phyloP scores from a whole-genome alignment of 2,113 vertebrate genomes.

The Danionella cerebrum region DNA sequence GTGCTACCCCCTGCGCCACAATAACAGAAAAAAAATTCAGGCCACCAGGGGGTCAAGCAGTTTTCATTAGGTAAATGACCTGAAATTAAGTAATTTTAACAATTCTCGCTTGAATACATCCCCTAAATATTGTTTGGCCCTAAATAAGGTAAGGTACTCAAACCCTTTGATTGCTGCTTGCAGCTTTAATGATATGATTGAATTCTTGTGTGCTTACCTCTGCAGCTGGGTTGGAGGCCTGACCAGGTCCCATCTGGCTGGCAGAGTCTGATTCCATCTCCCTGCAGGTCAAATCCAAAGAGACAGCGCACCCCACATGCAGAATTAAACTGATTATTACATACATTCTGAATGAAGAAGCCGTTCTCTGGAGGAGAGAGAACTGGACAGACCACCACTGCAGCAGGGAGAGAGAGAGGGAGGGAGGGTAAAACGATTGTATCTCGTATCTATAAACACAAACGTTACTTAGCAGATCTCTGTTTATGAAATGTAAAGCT shows the following conservation, averaged over 20 bases:
- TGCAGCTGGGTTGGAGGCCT: conserved; percentile 75
- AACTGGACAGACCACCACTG: conserved; percentile 80
- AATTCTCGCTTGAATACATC: too few relatives aligned
- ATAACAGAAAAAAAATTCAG: too few relatives aligned
- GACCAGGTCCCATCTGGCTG: conserved; percentile 86
- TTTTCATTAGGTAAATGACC: too few relatives aligned
- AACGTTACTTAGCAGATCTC: background rate
- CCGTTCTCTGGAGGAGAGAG: conserved; percentile 84
- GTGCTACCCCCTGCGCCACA: too few relatives aligned
- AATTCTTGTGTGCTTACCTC: conserved; percentile 62
- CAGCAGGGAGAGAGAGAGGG: background rate
- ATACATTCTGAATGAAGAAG: conserved; percentile 87
- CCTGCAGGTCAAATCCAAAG: conserved; percentile 83
- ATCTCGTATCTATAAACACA: background rate
- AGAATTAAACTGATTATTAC: conserved; percentile 88
- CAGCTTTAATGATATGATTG: too few relatives aligned
- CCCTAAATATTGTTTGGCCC: too few relatives aligned
- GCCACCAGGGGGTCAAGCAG: too few relatives aligned
- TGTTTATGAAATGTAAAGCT: background rate
- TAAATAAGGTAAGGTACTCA: too few relatives aligned
- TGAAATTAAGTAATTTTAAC: too few relatives aligned
- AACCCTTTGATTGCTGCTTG: too few relatives aligned
- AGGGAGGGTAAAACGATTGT: background rate
- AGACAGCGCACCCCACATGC: conserved; percentile 88
- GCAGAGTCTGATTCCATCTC: conserved; percentile 84